Percentiles rank a stretch among this genome's conserved stretches.
Evolutionary conservation across 1,140 invertebrate species (phyloP).

Genomic region (Littorina saxatilis): DNA sequence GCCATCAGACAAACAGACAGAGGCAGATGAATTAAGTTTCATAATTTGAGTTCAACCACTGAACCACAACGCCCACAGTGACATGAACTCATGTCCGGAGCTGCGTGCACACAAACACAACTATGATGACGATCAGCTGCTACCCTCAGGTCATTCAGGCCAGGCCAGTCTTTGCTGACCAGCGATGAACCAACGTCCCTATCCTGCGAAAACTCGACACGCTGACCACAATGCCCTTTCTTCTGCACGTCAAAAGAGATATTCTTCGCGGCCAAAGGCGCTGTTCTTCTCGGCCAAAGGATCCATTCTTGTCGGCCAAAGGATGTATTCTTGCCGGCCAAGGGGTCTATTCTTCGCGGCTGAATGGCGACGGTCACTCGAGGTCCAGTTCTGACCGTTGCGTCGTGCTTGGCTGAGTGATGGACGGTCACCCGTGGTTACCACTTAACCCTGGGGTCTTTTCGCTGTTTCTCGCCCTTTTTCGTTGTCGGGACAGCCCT

Average conservation of each 20-base stretch:
- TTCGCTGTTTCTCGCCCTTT: not conserved
- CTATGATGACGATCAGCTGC: not conserved
- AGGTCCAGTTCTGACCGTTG: conserved; percentile 24
- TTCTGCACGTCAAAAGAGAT: not conserved
- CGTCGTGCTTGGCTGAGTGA: conserved; percentile 24
- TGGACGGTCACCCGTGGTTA: conserved; percentile 19
- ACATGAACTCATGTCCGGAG: too few species aligned
- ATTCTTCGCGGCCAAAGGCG: not conserved
- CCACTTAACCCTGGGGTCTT: conserved; percentile 17
- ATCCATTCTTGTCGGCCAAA: too few species aligned
- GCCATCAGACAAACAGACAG: too few species aligned
- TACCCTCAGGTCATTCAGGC: not conserved
- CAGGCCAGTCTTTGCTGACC: not conserved
- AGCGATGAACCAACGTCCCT: conserved; percentile 19
- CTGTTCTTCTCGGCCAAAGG: not conserved
- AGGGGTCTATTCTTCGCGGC: not conserved
- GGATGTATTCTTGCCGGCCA: not conserved
- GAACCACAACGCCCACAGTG: not conserved
- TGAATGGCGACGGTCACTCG: conserved; percentile 2
- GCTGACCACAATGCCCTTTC: not conserved
- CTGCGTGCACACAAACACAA: not conserved
- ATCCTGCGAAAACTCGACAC: conserved; percentile 19
- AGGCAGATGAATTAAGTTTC: too few species aligned
- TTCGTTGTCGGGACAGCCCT: not conserved
- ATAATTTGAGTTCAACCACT: too few species aligned